Evolutionary conservation across 2,113 vertebrate species (phyloP).

Genomic region (Reinhardtius hippoglossoides): DNA sequence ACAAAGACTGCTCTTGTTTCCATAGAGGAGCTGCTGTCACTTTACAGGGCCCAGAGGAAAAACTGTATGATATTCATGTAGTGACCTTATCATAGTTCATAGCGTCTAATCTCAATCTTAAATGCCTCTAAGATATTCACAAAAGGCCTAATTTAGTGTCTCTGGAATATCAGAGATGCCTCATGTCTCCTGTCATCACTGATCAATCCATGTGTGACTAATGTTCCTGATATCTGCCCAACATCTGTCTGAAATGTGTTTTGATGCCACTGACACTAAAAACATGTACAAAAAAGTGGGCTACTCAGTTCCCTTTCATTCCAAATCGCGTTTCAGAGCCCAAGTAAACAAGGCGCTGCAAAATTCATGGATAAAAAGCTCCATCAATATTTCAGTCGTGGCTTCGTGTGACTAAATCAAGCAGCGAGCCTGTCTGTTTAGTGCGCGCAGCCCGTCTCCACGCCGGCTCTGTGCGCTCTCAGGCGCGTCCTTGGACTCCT

Average conservation of each 20-base stretch:
- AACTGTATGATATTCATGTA: background rate
- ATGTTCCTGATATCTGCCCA: background rate
- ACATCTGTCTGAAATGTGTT: background rate
- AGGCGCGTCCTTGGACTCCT: constrained; percentile 20
- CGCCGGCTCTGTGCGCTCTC: constrained; percentile 21
- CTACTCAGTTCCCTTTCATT: background rate
- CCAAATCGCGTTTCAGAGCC: background rate
- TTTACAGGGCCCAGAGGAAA: background rate
- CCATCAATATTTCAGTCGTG: constrained; percentile 61
- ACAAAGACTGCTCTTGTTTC: constrained; percentile 69
- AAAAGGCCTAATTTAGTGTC: background rate
- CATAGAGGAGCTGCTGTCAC: constrained; percentile 30
- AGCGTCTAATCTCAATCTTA: background rate
- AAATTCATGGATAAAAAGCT: constrained; percentile 43
- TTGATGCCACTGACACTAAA: background rate
- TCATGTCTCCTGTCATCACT: background rate
- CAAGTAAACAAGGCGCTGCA: constrained; percentile 35
- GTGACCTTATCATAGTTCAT: background rate
- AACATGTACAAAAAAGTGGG: background rate
- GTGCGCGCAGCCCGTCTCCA: constrained; percentile 19
- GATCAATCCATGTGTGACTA: background rate
- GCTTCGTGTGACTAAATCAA: constrained; percentile 41
- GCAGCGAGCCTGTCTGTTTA: constrained; percentile 8
- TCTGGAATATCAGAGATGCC: background rate
- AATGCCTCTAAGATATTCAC: background rate